Conservation (phyloP, 2,888 invertebrate species). For the Rhingia campestris region DNA sequence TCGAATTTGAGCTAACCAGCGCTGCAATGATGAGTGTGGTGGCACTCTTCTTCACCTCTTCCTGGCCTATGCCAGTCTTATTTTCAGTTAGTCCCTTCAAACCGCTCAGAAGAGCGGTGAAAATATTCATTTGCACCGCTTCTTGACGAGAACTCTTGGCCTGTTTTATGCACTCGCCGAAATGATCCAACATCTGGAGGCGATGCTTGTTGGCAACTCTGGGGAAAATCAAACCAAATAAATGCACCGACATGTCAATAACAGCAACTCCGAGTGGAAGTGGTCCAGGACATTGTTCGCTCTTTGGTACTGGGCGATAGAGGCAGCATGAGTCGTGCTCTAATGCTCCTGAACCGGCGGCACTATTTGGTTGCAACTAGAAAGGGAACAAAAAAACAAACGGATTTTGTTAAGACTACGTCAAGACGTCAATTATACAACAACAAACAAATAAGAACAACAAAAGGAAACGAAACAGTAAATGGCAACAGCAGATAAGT, state of each 20-base stretch:
- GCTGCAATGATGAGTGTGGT: conserved; percentile 91
- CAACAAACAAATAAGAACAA: conserved; percentile 16
- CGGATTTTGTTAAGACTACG: background rate
- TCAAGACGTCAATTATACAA: background rate
- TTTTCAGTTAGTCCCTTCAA: conserved; percentile 93
- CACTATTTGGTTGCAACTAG: conserved; percentile 96
- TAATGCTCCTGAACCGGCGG: conserved; percentile 96
- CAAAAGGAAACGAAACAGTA: conserved; percentile 24
- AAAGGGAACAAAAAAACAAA: conserved; percentile 75
- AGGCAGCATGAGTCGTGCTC: conserved; percentile 98
- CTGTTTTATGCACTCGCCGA: conserved; percentile 96
- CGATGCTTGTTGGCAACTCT: conserved; percentile 97
- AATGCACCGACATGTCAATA: conserved; percentile 95
- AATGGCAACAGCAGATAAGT: conserved; percentile 42
- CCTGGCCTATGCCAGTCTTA: conserved; percentile 93
- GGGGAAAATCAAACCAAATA: conserved; percentile 97
- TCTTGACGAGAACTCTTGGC: conserved; percentile 96
- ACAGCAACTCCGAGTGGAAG: conserved; percentile 97
- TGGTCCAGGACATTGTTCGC: conserved; percentile 86
- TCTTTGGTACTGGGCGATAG: conserved; percentile 87
- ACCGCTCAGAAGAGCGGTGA: conserved; percentile 95
- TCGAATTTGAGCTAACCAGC: conserved; percentile 88
- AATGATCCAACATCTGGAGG: conserved; percentile 98
- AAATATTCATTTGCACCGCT: conserved; percentile 97
- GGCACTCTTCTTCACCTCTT: conserved; percentile 93